Percentiles rank a stretch among this genome's conserved stretches.
Evolutionary conservation across 1,140 invertebrate genomes (phyloP).

Genomic region (Thaumatotibia leucotreta): DNA sequence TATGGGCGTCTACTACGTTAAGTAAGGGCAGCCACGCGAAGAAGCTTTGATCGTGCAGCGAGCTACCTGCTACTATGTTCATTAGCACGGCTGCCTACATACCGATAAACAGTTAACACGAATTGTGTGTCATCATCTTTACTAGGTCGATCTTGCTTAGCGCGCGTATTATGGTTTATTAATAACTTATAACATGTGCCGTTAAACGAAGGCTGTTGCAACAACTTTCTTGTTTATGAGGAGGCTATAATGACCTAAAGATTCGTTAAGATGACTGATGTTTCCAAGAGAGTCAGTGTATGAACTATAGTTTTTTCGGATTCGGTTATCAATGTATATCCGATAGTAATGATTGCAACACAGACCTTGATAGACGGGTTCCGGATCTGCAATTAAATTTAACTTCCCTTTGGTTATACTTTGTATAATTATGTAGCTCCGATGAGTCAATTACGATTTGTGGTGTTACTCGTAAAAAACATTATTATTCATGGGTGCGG

Average conservation of each 20-base stretch:
- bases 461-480: background rate
- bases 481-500: background rate
- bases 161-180: constrained; percentile 2
- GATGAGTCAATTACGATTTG: background rate
- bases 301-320: background rate
- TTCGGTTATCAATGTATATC: background rate
- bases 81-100: constrained; percentile 9
- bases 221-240: constrained; percentile 2
- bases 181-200: background rate
- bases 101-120: constrained; percentile 9
- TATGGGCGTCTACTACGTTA: constrained; percentile 4
- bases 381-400: constrained; percentile 2
- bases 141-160: background rate
- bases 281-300: background rate
- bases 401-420: background rate
- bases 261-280: background rate
- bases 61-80: background rate
- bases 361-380: background rate
- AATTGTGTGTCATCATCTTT: constrained; percentile 1
- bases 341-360: constrained; percentile 5
- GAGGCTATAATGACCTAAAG: background rate
- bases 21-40: constrained; percentile 14
- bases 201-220: background rate
- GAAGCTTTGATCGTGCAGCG: constrained; percentile 8
- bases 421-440: background rate